Evolutionary conservation across 2,113 vertebrate species (phyloP).

Genomic region (Limanda limanda): DNA sequence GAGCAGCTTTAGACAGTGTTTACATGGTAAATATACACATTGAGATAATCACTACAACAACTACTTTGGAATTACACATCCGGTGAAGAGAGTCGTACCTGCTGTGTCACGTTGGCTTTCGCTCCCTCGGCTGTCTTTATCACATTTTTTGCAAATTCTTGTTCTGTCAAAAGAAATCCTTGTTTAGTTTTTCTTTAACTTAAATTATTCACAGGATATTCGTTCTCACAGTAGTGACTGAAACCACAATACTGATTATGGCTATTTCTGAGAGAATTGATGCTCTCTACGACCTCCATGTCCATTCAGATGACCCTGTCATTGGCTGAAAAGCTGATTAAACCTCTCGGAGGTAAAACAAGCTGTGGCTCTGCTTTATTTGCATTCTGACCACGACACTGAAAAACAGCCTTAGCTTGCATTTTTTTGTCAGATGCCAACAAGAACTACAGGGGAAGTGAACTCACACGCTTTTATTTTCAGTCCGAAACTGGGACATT

Average conservation of each 20-base stretch:
- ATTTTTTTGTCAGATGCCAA: not conserved
- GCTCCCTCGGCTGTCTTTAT: constrained; percentile 87
- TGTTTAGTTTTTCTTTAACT: not conserved
- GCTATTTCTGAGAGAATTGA: not conserved
- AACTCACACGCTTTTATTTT: no score
- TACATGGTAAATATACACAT: not conserved
- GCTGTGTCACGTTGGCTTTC: constrained; percentile 81
- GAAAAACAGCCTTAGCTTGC: no score
- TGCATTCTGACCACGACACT: no score
- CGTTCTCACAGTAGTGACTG: not conserved
- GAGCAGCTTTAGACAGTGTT: not conserved
- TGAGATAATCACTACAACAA: not conserved
- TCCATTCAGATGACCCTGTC: no score
- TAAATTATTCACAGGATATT: not conserved
- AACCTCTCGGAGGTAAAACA: no score
- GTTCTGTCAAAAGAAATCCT: constrained; percentile 72
- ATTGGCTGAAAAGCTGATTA: no score
- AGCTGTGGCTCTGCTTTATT: no score
- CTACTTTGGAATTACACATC: not conserved
- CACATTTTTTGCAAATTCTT: constrained; percentile 88
- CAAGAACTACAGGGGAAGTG: not conserved
- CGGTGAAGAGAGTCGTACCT: constrained; percentile 79
- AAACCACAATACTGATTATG: constrained; percentile 1
- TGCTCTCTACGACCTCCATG: no score
- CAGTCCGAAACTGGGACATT: no score